phyloP scores from a whole-genome alignment of 2,888 invertebrate genomes.

The Petrolisthes manimaculis region DNA sequence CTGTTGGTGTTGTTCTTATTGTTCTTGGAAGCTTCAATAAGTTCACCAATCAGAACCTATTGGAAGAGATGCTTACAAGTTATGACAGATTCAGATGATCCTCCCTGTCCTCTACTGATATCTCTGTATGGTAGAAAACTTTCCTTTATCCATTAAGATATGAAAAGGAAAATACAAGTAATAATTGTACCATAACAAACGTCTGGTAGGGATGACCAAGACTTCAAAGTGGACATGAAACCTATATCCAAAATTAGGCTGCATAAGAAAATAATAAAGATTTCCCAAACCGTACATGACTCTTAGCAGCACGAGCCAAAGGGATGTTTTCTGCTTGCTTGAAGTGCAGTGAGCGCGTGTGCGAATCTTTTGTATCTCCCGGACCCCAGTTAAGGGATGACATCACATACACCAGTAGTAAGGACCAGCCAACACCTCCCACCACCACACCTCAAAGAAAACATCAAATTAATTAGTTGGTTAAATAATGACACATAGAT shows the following conservation, averaged over 20 bases:
- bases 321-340: constrained; percentile 33
- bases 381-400: constrained; percentile 34
- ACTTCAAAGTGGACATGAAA: constrained; percentile 8
- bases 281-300: constrained; percentile 23
- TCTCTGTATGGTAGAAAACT: not conserved
- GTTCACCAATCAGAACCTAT: not conserved
- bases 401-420: constrained; percentile 47
- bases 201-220: no score
- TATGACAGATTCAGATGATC: not conserved
- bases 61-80: not conserved
- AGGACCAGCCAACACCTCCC: constrained; percentile 31
- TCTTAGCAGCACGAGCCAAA: constrained; percentile 41
- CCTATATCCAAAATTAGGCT: no score
- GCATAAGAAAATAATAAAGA: not conserved
- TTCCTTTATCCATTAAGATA: not conserved
- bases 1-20: not conserved
- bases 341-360: not conserved
- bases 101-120: not conserved
- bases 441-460: constrained; percentile 42
- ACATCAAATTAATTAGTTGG: no score
- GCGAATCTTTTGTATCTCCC: constrained; percentile 13
- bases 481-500: no score
- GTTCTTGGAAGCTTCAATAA: not conserved
- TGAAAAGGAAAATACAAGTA: not conserved
- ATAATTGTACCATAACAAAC: no score